Conservation (phyloP, 2,797 vertebrate genomes). For the Spondyliosoma cantharus region DNA sequence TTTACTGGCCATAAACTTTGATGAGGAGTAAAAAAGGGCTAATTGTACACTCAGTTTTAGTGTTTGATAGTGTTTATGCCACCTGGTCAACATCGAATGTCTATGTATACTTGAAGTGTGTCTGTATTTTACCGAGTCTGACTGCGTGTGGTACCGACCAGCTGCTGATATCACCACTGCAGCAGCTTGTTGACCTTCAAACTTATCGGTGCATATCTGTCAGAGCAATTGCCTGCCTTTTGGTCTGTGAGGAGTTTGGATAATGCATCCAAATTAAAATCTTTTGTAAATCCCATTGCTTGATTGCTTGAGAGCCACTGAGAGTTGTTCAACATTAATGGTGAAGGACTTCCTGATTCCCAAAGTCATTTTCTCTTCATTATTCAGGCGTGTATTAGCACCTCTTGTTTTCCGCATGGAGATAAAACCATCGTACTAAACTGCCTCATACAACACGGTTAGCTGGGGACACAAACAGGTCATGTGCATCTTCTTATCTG, state of each 20-base stretch:
- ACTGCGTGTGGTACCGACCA: slow-evolving; percentile 49
- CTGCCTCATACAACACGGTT: slow-evolving; percentile 45
- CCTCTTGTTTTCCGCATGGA: slow-evolving; percentile 71
- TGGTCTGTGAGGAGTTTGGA: slow-evolving; percentile 80
- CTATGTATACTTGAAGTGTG: slow-evolving; percentile 40
- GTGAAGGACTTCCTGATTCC: slow-evolving; percentile 83
- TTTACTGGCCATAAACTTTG: slow-evolving; percentile 71
- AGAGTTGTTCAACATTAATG: slow-evolving; percentile 82
- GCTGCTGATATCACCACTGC: slow-evolving; percentile 74
- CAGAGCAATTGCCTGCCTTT: slow-evolving; percentile 75
- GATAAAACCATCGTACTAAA: slow-evolving; percentile 68
- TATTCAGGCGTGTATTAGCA: slow-evolving; percentile 77
- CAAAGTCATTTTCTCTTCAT: slow-evolving; percentile 82
- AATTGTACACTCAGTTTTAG: slow-evolving; percentile 60
- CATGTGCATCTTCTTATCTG: slow-evolving; percentile 21
- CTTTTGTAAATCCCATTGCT: slow-evolving; percentile 82
- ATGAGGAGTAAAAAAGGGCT: slow-evolving; percentile 63
- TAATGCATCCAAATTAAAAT: slow-evolving; percentile 87
- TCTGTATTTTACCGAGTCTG: slow-evolving; percentile 49
- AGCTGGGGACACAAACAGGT: slow-evolving; percentile 40
- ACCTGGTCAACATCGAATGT: slow-evolving; percentile 62
- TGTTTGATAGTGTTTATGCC: slow-evolving; percentile 67
- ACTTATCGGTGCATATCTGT: slow-evolving; percentile 82
- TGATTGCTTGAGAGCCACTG: slow-evolving; percentile 84
- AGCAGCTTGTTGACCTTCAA: slow-evolving; percentile 85